phyloP scores from a whole-genome alignment of 2,888 invertebrate species.

The Girardia tigrina region DNA sequence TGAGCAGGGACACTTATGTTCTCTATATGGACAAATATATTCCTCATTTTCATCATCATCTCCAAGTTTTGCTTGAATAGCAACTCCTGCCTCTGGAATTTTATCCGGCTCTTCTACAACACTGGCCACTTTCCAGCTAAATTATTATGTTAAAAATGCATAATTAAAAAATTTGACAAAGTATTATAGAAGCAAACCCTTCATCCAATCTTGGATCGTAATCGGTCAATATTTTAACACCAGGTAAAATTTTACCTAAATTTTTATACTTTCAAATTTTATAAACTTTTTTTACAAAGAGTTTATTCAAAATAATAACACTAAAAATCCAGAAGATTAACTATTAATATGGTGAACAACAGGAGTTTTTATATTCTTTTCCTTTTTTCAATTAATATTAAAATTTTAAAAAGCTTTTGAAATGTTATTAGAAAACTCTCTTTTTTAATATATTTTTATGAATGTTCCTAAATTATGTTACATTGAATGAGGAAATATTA shows the following conservation, averaged over 20 bases:
- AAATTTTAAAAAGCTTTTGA: too few species aligned
- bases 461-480: too few species aligned
- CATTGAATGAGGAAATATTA: too few species aligned
- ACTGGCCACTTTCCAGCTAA: background rate
- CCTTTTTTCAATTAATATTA: too few species aligned
- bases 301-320: too few species aligned
- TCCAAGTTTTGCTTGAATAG: background rate
- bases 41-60: conserved; percentile 10
- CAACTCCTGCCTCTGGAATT: background rate
- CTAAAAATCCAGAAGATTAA: too few species aligned
- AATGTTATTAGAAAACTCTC: too few species aligned
- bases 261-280: background rate
- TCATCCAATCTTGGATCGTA: background rate
- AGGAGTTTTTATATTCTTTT: too few species aligned
- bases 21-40: conserved; percentile 17
- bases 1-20: background rate
- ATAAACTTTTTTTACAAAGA: too few species aligned
- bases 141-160: background rate
- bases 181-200: background rate
- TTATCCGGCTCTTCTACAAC: background rate
- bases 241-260: background rate
- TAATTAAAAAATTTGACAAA: background rate
- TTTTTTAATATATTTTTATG: too few species aligned
- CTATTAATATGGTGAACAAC: too few species aligned
- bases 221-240: background rate